Evolutionary conservation across 2,797 vertebrate species (phyloP).

Genomic region (Cyclura pinguis): DNA sequence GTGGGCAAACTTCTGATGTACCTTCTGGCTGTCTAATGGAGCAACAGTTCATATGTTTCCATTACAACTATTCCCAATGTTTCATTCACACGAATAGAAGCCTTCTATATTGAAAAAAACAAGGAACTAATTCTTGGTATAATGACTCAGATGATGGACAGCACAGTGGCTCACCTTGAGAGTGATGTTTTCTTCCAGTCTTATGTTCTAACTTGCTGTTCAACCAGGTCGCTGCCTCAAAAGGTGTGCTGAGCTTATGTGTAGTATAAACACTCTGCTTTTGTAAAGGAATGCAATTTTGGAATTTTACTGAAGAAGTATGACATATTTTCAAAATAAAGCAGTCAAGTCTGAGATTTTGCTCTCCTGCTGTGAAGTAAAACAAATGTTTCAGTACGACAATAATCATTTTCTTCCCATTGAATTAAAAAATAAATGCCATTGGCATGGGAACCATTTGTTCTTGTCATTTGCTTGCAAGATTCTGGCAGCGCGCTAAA

Average conservation of each 20-base stretch:
- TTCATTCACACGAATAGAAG: accelerated
- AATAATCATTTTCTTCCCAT: neutral
- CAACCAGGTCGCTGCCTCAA: constrained; percentile 14
- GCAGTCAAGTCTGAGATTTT: neutral
- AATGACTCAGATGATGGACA: constrained; percentile 50
- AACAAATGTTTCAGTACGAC: constrained; percentile 3
- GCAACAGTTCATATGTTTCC: neutral
- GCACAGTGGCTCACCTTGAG: constrained; percentile 34
- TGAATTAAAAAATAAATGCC: neutral
- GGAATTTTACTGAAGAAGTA: constrained; percentile 9
- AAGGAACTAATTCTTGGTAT: constrained; percentile 23
- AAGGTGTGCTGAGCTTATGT: constrained; percentile 35
- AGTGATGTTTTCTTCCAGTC: constrained; percentile 63
- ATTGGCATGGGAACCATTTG: neutral
- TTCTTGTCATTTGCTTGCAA: constrained; percentile 19
- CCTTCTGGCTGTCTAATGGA: accelerated
- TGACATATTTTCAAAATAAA: constrained; percentile 33
- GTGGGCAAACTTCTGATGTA: neutral
- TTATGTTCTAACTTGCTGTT: constrained; percentile 61
- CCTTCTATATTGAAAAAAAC: neutral
- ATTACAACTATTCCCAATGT: neutral
- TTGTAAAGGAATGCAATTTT: constrained; percentile 46
- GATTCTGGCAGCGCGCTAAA: constrained; percentile 25
- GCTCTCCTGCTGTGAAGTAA: neutral
- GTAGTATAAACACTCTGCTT: constrained; percentile 36